Percentiles rank a stretch among this genome's conserved stretches.
These are phyloP conservation scores for Abrostola tripartita DNA, from an alignment of 2,888 invertebrate genomes.

Conservation along the genomic window DNA sequence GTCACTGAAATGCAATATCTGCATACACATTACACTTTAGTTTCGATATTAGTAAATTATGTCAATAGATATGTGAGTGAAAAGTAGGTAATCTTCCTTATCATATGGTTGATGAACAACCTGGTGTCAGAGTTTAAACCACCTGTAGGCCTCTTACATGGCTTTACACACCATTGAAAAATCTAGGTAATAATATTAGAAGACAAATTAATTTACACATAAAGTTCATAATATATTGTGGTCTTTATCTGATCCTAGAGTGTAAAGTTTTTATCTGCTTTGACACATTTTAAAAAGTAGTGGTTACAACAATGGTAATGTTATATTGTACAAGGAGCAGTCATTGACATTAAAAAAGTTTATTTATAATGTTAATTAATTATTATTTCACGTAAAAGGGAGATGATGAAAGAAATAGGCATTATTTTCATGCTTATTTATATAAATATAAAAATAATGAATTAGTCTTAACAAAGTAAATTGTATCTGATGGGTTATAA, in stretches of 20 bases:
- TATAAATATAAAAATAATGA: not conserved
- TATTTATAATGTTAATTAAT: slow-evolving; percentile 11
- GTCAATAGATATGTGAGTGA: too few relatives aligned
- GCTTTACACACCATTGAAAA: too few relatives aligned
- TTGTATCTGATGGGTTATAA: not conserved
- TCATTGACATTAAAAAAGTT: slow-evolving; percentile 37
- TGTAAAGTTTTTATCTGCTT: slow-evolving; percentile 26
- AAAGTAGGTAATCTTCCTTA: too few relatives aligned
- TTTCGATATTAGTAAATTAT: too few relatives aligned
- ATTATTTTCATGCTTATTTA: not conserved
- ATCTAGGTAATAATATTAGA: too few relatives aligned
- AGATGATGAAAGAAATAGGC: not conserved
- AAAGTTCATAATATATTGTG: not conserved
- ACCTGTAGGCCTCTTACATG: too few relatives aligned
- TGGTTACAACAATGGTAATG: slow-evolving; percentile 23
- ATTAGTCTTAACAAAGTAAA: not conserved
- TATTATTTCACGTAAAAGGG: slow-evolving; percentile 11
- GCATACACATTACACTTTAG: too few relatives aligned
- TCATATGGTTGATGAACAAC: too few relatives aligned
- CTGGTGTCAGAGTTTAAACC: too few relatives aligned
- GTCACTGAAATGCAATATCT: too few relatives aligned
- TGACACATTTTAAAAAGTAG: slow-evolving; percentile 27
- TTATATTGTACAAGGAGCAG: slow-evolving; percentile 22
- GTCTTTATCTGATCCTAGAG: slow-evolving; percentile 5
- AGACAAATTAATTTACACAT: too few relatives aligned